A percentile compares a stretch with the other conserved stretches of the same genome.
phyloP scores from a whole-genome alignment of 2,797 vertebrate species.

The Xiphophorus birchmanni region DNA sequence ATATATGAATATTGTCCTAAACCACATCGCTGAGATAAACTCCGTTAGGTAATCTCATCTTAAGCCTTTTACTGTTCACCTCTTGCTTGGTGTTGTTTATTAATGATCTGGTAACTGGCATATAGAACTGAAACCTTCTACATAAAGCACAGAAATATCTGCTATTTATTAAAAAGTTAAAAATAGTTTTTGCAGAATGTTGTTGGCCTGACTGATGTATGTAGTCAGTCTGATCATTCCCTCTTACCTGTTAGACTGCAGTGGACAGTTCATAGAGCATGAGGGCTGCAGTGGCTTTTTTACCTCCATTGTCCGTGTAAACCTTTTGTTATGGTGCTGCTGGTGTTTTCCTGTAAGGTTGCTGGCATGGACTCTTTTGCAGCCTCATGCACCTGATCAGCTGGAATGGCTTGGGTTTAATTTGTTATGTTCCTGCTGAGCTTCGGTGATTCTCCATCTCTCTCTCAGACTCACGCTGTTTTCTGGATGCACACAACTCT shows the following conservation, averaged over 20 bases:
- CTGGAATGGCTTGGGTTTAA: constrained; percentile 72
- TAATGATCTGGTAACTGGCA: background rate
- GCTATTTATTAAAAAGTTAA: background rate
- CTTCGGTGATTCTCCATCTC: constrained; percentile 52
- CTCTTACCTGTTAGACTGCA: background rate
- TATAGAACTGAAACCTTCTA: background rate
- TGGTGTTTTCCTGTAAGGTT: constrained; percentile 35
- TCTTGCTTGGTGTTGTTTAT: background rate
- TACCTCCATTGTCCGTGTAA: constrained; percentile 11
- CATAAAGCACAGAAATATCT: background rate
- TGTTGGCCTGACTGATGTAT: background rate
- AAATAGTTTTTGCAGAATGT: background rate
- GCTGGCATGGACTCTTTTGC: constrained; percentile 51
- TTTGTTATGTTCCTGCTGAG: constrained; percentile 69
- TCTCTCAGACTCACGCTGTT: constrained; percentile 56
- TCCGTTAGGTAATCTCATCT: background rate
- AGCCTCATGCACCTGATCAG: constrained; percentile 45
- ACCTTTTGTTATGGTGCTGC: constrained; percentile 18
- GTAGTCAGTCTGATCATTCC: background rate
- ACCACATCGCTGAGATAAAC: background rate
- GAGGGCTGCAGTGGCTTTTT: constrained; percentile 42
- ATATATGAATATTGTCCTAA: background rate
- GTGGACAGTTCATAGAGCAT: constrained; percentile 34
- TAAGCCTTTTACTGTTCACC: background rate
- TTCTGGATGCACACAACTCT: constrained; percentile 35